phyloP scores from a whole-genome alignment of 2,113 vertebrate genomes.

The Hydrolagus affinis region DNA sequence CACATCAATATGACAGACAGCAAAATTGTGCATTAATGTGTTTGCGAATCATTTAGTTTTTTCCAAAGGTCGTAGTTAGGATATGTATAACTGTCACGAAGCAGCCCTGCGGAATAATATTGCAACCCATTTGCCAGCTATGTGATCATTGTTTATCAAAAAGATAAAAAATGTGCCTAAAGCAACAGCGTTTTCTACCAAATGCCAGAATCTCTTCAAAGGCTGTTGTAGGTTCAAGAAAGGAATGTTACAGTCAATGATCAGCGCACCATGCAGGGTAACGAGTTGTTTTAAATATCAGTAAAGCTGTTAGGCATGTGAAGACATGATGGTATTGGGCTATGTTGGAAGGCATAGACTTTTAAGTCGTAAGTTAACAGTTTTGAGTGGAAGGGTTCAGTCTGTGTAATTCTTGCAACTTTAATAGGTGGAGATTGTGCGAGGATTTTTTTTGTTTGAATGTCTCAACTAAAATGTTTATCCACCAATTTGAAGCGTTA shows the following conservation, averaged over 20 bases:
- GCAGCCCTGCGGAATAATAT: neutral
- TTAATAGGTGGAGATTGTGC: neutral
- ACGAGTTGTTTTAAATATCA: neutral
- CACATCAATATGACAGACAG: neutral
- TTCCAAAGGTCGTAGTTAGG: neutral
- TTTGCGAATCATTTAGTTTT: neutral
- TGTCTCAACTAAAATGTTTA: neutral
- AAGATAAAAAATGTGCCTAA: slow-evolving; percentile 7
- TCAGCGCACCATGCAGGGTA: neutral
- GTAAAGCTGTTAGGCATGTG: neutral
- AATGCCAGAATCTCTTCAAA: neutral
- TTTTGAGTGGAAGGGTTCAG: neutral
- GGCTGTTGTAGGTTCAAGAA: slow-evolving; percentile 9
- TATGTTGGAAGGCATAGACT: neutral
- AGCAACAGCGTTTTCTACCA: neutral
- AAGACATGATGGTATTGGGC: neutral
- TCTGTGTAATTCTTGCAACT: neutral
- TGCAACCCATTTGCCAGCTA: neutral
- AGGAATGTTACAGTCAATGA: slow-evolving; percentile 13
- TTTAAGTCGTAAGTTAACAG: neutral
- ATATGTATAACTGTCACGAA: neutral
- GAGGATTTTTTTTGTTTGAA: neutral
- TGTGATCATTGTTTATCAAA: slow-evolving; percentile 6
- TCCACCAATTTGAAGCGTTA: neutral
- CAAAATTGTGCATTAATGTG: neutral